phyloP scores from a whole-genome alignment of 2,888 invertebrate genomes.

The Eupithecia dodoneata region DNA sequence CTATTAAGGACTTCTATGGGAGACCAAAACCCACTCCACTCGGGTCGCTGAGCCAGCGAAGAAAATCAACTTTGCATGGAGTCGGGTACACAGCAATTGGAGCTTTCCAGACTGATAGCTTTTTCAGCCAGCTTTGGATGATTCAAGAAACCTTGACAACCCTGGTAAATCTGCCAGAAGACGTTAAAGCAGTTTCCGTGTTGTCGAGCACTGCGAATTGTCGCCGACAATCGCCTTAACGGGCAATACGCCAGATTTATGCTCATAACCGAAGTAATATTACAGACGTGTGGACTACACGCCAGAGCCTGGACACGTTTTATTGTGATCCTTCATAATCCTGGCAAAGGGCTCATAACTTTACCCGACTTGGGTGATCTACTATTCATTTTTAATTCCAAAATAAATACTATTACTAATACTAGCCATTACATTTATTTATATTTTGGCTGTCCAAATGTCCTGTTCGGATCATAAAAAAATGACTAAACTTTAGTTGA shows the following conservation, averaged over 20 bases:
- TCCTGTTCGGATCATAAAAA: no score
- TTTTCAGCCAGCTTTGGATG: not conserved
- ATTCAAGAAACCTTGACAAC: not conserved
- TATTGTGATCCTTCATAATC: conserved; percentile 11
- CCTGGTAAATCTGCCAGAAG: conserved; percentile 16
- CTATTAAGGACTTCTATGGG: not conserved
- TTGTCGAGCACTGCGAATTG: conserved; percentile 29
- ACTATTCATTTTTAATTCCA: not conserved
- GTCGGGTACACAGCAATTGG: not conserved
- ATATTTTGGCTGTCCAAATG: not conserved
- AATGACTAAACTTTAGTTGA: no score
- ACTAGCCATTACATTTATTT: not conserved
- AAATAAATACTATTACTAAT: not conserved
- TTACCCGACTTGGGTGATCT: conserved; percentile 6
- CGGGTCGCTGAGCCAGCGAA: not conserved
- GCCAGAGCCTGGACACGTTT: conserved; percentile 3
- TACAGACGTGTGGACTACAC: conserved; percentile 15
- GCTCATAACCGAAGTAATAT: conserved; percentile 27
- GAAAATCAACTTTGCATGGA: not conserved
- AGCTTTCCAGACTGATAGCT: not conserved
- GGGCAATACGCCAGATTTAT: conserved; percentile 38
- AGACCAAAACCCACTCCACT: not conserved
- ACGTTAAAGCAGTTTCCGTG: conserved; percentile 35
- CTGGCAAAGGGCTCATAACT: conserved; percentile 3
- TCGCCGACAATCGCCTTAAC: conserved; percentile 36